A percentile compares a stretch with the other conserved stretches of the same genome.
phyloP scores from a whole-genome alignment of 2,797 vertebrate species.

The Orientallactaga sibirica region DNA sequence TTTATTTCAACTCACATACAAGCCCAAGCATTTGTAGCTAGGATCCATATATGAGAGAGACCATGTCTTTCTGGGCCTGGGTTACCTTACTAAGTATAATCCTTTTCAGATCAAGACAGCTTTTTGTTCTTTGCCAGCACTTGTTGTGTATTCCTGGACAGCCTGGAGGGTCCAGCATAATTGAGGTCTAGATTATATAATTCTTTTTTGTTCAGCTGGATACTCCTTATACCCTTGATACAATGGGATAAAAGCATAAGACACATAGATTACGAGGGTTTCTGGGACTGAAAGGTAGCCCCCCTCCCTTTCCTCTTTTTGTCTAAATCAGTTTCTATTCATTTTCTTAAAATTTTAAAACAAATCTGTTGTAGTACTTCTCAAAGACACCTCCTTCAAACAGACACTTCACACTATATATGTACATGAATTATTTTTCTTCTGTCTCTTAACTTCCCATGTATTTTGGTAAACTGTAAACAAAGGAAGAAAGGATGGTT shows the following conservation, averaged over 20 bases:
- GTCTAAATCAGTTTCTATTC: not conserved
- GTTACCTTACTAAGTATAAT: too few relatives aligned
- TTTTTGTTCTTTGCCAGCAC: slow-evolving; percentile 31
- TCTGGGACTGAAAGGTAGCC: not conserved
- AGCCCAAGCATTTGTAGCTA: too few relatives aligned
- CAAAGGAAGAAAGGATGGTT: not conserved
- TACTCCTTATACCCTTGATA: not conserved
- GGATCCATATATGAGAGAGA: too few relatives aligned
- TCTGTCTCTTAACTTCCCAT: slow-evolving; percentile 19
- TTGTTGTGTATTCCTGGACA: not conserved
- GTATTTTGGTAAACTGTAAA: slow-evolving; percentile 42
- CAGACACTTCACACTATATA: not conserved
- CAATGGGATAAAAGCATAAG: slow-evolving; percentile 10
- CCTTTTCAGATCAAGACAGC: not conserved
- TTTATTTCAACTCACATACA: too few relatives aligned
- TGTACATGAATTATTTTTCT: not conserved
- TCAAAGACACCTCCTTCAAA: not conserved
- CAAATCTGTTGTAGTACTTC: not conserved
- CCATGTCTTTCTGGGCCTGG: too few relatives aligned
- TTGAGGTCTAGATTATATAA: not conserved
- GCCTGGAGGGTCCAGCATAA: slow-evolving; percentile 12
- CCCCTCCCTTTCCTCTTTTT: not conserved
- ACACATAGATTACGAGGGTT: slow-evolving; percentile 47
- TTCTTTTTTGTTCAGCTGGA: slow-evolving; percentile 15
- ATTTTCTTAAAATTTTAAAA: slow-evolving; percentile 58